Evolutionary conservation across 2,113 vertebrate species (phyloP), one percentile per base, ranked within the genome.

Genomic region (Cololabis saira): DNA sequence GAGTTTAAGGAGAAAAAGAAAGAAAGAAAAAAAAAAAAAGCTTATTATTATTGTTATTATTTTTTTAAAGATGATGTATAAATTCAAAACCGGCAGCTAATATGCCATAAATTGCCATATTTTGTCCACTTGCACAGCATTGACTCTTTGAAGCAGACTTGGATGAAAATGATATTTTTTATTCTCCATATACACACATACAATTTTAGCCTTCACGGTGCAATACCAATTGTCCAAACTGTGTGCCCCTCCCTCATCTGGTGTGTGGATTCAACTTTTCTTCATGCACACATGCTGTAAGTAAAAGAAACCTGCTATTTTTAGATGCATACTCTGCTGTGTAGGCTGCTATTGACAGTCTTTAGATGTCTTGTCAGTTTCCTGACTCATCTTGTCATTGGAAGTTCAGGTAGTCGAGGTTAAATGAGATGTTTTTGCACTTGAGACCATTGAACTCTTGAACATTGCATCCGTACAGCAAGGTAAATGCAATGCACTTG

Each of bases 401-500:
- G 60, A 76, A 9, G 62, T 76, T 70, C 61, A 70, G 43, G 54
- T 64, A 37, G 5, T 40, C 52, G 15, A 50, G 7, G 59, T 72
- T 72, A 60, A 67, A 68, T 30, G 58, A 37, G 51, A 62, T 73
- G 71, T 77, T 76, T 71, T 86, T 87, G 84, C 84, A 87, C 82
- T 71, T 71, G 62, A 75, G 76, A 68, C 63, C 61, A 69, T 76
- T 78, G 70, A 67, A 81, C 68, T 74, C 55, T 70, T 49, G 45
- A 61, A 70, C 60, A 71, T 69, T 75, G 73, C 78, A 64, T 86
- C 74, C 65, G 72, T 56, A 81, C 82, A 81, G 66, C 70, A 60
- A 89, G 74, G 80, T 88, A 66, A 85, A 77, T 71, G 62, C 61
- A 78, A 68, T 63, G 74, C 79, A 85, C 70, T 84, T 78, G 83